Base-by-base conservation (phyloP, 1,140 invertebrate species). In the Adelges cooleyi region DNA sequence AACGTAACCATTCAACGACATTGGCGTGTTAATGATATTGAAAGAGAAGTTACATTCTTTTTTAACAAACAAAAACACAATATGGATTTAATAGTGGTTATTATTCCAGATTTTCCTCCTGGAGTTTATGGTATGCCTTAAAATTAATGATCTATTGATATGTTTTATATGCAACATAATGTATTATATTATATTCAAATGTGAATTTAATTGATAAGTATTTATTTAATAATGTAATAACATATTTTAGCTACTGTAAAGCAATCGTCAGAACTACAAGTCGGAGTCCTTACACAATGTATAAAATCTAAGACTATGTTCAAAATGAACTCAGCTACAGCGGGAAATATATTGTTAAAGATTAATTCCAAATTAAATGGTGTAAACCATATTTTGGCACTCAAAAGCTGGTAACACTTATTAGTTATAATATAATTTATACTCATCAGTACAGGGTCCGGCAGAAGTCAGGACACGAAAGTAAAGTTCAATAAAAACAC, bases 291-390 rank as follows among this genome's bases (percentile, higher is more conserved):
- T 15, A 93, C 91, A 0, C 90, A 93, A 70, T 93, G 90, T 71
- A 76, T 95, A 9, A 87, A 85, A 71, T 72, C 75, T 23, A 69
- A 53, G 56, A 92, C 84, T 13, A 71, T 80, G 1, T 56, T 67
- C 56, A 73, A 42, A 67, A 73, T 77, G 66, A 79, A 75, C 68
- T 23, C 66, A 9, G 72, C 78, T 3, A 78, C 81, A 0, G 71
- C 80, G n/a, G 70, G 73, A 0, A 95, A 95, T 72, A 84, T 95
- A 67, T 73, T 92, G 15, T 73, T 91, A 1, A 95, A 95, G 78
- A 81, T 95, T 0, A 87, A 88, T 73, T 83, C 87, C 0, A 94
- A 95, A 74, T 70, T 94, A 33, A 89, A 90, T 74, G 89, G 90
- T 0, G 76, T 83, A 0, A 95, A 94, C 77, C 87, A 92, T 71